These are phyloP conservation scores for Myocastor coypus DNA, from an alignment of 2,113 vertebrate genomes.

Conservation along the genomic window DNA sequence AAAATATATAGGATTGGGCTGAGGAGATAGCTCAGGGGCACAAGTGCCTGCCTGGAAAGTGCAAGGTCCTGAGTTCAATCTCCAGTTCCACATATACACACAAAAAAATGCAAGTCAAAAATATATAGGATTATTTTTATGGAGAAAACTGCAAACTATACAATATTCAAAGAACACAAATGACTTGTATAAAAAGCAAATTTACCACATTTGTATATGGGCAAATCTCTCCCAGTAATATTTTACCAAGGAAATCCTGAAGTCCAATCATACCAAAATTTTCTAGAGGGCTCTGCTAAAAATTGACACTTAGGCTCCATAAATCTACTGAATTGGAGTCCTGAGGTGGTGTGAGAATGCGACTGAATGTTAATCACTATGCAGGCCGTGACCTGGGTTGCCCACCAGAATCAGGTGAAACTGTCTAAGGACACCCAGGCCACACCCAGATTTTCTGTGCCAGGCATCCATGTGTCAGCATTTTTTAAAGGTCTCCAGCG, in stretches of 20 bases:
- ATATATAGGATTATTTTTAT: background rate
- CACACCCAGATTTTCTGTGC: conserved; percentile 14
- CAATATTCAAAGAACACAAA: conserved; percentile 3
- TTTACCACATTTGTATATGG: background rate
- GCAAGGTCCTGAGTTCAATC: too few relatives aligned
- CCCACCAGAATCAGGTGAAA: background rate
- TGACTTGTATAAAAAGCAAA: conserved; percentile 40
- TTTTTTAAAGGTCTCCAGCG: background rate
- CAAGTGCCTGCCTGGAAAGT: too few relatives aligned
- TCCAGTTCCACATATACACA: too few relatives aligned
- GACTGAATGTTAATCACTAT: background rate
- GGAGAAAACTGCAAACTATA: conserved; percentile 51
- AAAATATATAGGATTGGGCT: background rate
- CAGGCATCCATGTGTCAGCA: background rate
- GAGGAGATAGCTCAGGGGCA: too few relatives aligned
- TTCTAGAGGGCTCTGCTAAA: conserved; percentile 12
- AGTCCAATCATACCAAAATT: background rate
- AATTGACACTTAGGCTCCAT: background rate
- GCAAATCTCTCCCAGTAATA: conserved; percentile 10
- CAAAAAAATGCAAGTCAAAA: too few relatives aligned
- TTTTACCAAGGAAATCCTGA: conserved; percentile 18
- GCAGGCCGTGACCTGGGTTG: background rate
- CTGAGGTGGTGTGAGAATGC: conserved; percentile 19
- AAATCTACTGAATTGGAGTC: background rate
- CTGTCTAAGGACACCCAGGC: background rate